Percentiles rank a stretch among this genome's conserved stretches.
These are phyloP conservation scores for Rhinopomastus cyanomelas DNA, from an alignment of 2,113 vertebrate genomes.

Conservation along the genomic window DNA sequence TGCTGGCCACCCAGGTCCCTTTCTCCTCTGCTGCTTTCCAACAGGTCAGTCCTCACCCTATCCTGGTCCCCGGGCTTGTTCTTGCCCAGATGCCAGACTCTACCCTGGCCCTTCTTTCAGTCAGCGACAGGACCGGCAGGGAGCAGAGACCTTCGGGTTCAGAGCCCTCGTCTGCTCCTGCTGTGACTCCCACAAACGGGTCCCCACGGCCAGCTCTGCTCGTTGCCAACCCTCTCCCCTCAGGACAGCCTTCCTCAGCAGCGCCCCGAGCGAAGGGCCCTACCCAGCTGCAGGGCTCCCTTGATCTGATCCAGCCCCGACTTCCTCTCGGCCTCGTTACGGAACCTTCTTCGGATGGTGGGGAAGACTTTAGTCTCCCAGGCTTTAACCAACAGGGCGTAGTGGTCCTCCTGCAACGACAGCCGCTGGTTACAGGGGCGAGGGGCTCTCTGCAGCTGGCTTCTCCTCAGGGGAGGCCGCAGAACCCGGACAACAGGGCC, in stretches of 20 bases:
- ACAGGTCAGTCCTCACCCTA: no score
- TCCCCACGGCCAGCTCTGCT: not conserved
- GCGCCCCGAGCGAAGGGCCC: not conserved
- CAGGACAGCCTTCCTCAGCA: not conserved
- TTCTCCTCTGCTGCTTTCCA: no score
- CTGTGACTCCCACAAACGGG: not conserved
- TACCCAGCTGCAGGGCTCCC: slow-evolving; percentile 95
- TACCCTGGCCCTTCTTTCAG: no score
- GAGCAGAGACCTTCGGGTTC: not conserved
- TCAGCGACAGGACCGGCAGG: no score
- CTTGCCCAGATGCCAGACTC: no score
- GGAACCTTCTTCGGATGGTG: slow-evolving; percentile 95
- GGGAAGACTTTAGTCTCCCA: slow-evolving; percentile 99
- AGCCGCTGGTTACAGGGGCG: not conserved
- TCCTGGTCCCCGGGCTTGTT: no score
- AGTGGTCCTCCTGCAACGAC: slow-evolving; percentile 91
- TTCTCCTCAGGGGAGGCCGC: not conserved
- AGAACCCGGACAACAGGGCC: not conserved
- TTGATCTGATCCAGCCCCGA: slow-evolving; percentile 98
- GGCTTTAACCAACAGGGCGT: slow-evolving; percentile 95
- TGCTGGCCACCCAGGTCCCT: no score
- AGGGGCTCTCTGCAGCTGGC: not conserved
- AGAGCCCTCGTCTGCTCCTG: not conserved
- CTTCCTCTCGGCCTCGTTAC: slow-evolving; percentile 97
- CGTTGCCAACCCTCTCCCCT: not conserved